These are phyloP conservation scores for Diorhabda elongata DNA, from an alignment of 1,140 invertebrate species.

Conservation along the genomic window DNA sequence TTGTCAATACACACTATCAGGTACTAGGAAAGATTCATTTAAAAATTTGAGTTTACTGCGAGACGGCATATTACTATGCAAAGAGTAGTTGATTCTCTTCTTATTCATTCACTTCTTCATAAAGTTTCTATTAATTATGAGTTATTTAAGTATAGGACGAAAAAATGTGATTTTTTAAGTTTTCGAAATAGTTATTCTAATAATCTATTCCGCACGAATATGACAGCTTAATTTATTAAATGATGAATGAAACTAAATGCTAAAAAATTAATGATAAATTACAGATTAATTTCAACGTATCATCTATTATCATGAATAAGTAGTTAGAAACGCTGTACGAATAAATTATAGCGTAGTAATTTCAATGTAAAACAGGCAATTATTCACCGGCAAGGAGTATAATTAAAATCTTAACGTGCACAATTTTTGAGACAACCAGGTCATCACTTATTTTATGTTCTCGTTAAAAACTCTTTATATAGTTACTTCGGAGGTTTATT, in stretches of 20 bases:
- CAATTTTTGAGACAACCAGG: background rate
- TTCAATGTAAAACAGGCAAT: slow-evolving; percentile 2
- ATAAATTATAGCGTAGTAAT: background rate
- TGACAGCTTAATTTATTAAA: background rate
- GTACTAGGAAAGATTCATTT: no score
- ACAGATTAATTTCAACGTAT: background rate
- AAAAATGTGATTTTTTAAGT: no score
- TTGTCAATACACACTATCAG: no score
- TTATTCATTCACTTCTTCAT: no score
- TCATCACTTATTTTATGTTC: background rate
- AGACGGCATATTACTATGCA: no score
- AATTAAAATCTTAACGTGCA: slow-evolving; percentile 3
- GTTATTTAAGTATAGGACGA: no score
- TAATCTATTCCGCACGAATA: no score
- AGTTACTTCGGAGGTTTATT: background rate
- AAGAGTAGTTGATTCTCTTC: no score
- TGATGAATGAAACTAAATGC: background rate
- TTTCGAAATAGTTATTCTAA: background rate
- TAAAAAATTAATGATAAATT: background rate
- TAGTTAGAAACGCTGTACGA: background rate
- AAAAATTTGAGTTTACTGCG: no score
- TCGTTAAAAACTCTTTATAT: background rate
- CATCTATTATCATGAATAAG: background rate
- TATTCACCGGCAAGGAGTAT: background rate
- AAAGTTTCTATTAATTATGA: no score